These are phyloP conservation scores for Melinaea menophilus DNA, from an alignment of 2,888 invertebrate genomes.

Conservation along the genomic window DNA sequence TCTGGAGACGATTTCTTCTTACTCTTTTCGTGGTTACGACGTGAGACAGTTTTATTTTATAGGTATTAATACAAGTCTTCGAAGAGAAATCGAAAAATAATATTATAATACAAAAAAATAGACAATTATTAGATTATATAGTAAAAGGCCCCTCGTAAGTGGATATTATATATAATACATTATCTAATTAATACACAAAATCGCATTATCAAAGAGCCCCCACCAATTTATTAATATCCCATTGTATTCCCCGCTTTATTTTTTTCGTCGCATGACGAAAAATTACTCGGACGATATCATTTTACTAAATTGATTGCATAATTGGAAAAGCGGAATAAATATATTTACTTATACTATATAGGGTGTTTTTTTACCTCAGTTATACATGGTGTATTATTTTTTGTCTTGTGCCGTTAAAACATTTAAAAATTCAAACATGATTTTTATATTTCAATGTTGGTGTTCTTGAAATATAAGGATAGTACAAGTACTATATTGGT, in stretches of 20 bases:
- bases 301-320: conserved; percentile 32
- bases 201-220: neutral
- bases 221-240: neutral
- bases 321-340: conserved; percentile 7
- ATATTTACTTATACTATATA: too few relatives aligned
- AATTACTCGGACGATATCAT: conserved; percentile 27
- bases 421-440: too few relatives aligned
- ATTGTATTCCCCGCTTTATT: conserved; percentile 17
- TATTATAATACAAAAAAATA: too few relatives aligned
- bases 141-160: neutral
- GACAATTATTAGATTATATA: too few relatives aligned
- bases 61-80: neutral
- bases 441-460: neutral
- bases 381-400: too few relatives aligned
- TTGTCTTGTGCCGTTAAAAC: too few relatives aligned
- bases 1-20: conserved; percentile 25
- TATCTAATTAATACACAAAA: neutral
- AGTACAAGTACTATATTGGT: neutral
- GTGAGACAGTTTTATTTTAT: conserved; percentile 18
- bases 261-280: conserved; percentile 21
- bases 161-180: conserved; percentile 1
- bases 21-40: conserved; percentile 24
- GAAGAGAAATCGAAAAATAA: neutral
- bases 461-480: neutral
- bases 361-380: too few relatives aligned